Base-by-base conservation (phyloP, 2,113 vertebrate species). In the Prunella himalayana region DNA sequence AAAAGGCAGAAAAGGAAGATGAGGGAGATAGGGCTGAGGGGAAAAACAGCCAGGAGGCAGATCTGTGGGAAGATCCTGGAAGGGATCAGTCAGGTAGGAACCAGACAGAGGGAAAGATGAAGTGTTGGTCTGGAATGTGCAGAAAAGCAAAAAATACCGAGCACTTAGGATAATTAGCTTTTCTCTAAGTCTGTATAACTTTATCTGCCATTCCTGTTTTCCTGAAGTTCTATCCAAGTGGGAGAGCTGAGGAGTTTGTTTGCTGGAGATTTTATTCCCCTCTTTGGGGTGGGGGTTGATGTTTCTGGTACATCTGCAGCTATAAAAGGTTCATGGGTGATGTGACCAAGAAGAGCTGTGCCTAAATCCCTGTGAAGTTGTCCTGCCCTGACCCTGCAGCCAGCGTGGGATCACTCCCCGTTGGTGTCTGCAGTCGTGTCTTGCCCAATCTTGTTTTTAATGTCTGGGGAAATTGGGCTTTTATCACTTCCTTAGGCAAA, bases 121-220 rank as follows among this genome's bases (percentile, higher is more conserved):
- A 95, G 63, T 13, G 65, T 81, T 11, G 5, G 41, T 75, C 60
- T 86, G 89, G 93, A 96, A 97, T 97, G 95, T 97, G 92, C 91
- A 89, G 91, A 30, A 83, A 86, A 91, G 93, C 90, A 61, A 39
- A 90, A 93, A 92, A 24, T 7, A 66, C 66, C 0, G 21, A 92
- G 66, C 80, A 66, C 73, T 94, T 64, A 56, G 47, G 28, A 19
- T 94, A 94, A 96, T 92, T 75, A 91, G 41, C 12, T 83, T 42
- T 92, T 82, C 44, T 91, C 60, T 15, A 3, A 59, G 51, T 61
- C 81, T 81, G 10, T 50, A 13, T 5, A 47, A 21, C 28, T 90
- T 83, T 23, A 44, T 57, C 88, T 88, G 4, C 20, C 45, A 15
- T 76, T 77, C 68, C 75, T 63, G 25, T 54, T 80, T 70, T 66